A percentile compares a stretch with the other conserved stretches of the same genome.
These are phyloP conservation scores for Neogale vison DNA, from an alignment of 2,113 vertebrate genomes.

Conservation along the genomic window DNA sequence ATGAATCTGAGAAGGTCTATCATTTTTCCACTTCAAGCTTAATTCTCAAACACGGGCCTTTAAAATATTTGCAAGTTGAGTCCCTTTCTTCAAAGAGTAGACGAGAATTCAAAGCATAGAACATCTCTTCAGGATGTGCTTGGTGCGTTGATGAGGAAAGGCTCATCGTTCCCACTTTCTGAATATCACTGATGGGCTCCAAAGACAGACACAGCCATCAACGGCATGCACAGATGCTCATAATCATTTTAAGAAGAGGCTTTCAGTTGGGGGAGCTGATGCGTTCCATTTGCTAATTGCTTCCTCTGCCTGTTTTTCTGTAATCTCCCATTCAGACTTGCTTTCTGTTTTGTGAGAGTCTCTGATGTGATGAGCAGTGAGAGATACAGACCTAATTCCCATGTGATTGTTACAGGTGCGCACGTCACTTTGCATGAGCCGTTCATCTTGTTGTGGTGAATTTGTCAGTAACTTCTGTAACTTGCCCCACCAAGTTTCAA, in stretches of 20 bases:
- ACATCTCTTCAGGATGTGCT: neutral
- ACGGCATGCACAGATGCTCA: conserved; percentile 45
- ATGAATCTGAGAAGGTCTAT: neutral
- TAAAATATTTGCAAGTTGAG: conserved; percentile 8
- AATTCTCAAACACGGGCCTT: conserved; percentile 7
- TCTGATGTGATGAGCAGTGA: conserved; percentile 29
- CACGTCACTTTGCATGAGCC: neutral
- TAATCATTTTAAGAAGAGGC: conserved; percentile 60
- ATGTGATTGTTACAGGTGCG: conserved; percentile 32
- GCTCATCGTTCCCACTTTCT: conserved; percentile 36
- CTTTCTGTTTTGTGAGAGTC: conserved; percentile 42
- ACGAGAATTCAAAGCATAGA: conserved; percentile 44
- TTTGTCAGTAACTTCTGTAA: neutral
- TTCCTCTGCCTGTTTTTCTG: conserved; percentile 59
- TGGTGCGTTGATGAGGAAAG: conserved; percentile 16
- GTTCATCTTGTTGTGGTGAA: neutral
- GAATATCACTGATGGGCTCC: conserved; percentile 64
- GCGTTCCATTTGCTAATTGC: conserved; percentile 66
- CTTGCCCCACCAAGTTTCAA: neutral
- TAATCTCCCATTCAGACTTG: conserved; percentile 58
- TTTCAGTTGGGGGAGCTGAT: conserved; percentile 45
- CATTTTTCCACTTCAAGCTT: neutral
- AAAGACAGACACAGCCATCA: conserved; percentile 56
- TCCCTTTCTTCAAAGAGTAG: conserved; percentile 25
- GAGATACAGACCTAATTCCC: conserved; percentile 5